A percentile compares a stretch with the other conserved stretches of the same genome.
Conservation (phyloP, 1,140 invertebrate genomes). For the Lepidurus arcticus region DNA sequence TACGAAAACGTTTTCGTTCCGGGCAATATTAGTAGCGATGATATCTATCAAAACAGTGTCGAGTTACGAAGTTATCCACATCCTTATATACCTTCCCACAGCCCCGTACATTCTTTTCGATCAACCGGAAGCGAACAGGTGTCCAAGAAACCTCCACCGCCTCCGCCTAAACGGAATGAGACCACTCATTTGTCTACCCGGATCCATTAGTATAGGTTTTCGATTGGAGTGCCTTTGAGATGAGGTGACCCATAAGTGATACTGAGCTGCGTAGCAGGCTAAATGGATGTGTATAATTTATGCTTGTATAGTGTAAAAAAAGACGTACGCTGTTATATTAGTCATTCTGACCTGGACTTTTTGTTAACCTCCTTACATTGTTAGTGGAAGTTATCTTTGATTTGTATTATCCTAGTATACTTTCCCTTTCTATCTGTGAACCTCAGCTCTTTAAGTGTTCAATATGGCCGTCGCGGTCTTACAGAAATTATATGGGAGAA, state of each 20-base stretch:
- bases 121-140: conserved; percentile 22
- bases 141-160: conserved; percentile 57
- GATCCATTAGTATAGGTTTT: conserved; percentile 45
- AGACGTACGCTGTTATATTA: neutral
- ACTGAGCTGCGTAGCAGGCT: conserved; percentile 16
- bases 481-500: neutral
- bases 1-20: conserved; percentile 55
- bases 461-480: neutral
- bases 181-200: conserved; percentile 63
- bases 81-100: conserved; percentile 30
- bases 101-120: conserved; percentile 26
- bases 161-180: conserved; percentile 69
- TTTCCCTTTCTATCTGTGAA: neutral
- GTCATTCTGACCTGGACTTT: neutral
- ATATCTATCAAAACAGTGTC: conserved; percentile 30
- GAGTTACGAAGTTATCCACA: conserved; percentile 29
- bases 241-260: neutral
- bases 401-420: conserved; percentile 11
- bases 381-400: neutral
- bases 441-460: neutral
- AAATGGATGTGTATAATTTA: conserved; percentile 13
- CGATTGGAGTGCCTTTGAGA: conserved; percentile 12
- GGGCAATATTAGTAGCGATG: conserved; percentile 41
- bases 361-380: conserved; percentile 6
- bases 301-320: conserved; percentile 9